Evolutionary conservation across 2,888 invertebrate genomes (phyloP).

Genomic region (Polymixis lichenea): DNA sequence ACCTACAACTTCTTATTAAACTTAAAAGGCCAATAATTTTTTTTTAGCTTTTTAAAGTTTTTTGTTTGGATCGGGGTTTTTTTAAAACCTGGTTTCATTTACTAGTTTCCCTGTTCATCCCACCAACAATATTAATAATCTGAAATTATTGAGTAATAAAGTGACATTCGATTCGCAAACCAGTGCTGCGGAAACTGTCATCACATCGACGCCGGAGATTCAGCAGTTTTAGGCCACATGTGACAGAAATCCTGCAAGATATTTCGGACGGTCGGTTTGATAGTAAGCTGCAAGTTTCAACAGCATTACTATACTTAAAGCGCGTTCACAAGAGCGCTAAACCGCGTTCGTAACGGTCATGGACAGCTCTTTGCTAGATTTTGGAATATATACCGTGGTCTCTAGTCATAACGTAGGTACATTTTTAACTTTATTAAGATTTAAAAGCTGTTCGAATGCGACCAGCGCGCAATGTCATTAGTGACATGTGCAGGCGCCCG

Average conservation of each 20-base stretch:
- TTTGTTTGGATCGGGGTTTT: too few relatives aligned
- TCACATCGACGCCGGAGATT: constrained; percentile 17
- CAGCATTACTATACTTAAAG: too few relatives aligned
- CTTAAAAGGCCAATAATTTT: too few relatives aligned
- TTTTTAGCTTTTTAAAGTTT: too few relatives aligned
- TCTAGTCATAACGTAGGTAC: too few relatives aligned
- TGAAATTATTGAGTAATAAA: constrained; percentile 1
- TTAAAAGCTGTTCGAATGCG: background rate
- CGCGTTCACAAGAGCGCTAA: background rate
- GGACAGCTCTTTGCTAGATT: too few relatives aligned
- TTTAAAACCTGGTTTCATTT: background rate
- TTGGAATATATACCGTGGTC: too few relatives aligned
- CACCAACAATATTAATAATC: background rate
- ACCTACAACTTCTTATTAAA: too few relatives aligned
- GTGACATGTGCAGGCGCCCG: background rate
- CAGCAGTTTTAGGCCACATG: constrained; percentile 16
- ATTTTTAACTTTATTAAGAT: too few relatives aligned
- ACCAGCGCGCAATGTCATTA: background rate
- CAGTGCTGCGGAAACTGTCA: background rate
- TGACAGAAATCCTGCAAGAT: constrained; percentile 12
- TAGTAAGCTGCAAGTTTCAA: background rate
- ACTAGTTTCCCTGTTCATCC: background rate
- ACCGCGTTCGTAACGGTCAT: too few relatives aligned
- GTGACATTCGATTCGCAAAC: background rate
- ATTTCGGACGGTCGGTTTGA: background rate